A percentile compares a stretch with the other conserved stretches of the same genome.
phyloP scores from a whole-genome alignment of 2,797 vertebrate species.

The Siniperca scherzeri region DNA sequence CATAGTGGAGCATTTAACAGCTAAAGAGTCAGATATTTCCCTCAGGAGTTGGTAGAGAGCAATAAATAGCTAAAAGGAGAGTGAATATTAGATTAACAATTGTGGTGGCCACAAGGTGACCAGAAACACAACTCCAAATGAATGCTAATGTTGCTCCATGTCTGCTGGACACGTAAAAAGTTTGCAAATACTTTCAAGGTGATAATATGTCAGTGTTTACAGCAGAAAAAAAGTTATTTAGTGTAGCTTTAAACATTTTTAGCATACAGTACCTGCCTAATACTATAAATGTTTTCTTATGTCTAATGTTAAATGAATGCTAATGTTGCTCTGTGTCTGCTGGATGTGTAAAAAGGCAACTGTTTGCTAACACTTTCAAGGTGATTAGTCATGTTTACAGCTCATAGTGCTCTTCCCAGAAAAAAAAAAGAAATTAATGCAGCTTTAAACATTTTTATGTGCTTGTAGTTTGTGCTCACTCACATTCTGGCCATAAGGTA shows the following conservation, averaged over 20 bases:
- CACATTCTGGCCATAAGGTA: background rate
- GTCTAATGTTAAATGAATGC: too few relatives aligned
- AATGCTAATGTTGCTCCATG: background rate
- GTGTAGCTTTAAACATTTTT: too few relatives aligned
- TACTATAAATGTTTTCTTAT: too few relatives aligned
- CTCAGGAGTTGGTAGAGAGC: background rate
- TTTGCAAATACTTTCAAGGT: too few relatives aligned
- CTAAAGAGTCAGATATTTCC: background rate
- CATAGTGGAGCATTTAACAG: background rate
- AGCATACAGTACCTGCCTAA: too few relatives aligned
- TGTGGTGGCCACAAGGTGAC: background rate
- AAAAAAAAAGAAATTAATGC: background rate
- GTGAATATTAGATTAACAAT: background rate
- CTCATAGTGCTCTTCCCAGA: too few relatives aligned
- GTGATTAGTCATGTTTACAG: too few relatives aligned
- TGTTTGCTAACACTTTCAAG: too few relatives aligned
- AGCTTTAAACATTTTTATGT: background rate
- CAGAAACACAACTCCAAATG: background rate
- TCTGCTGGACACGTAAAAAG: background rate
- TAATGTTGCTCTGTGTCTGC: too few relatives aligned
- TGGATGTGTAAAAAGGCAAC: too few relatives aligned
- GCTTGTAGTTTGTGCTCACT: background rate
- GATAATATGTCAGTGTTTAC: background rate
- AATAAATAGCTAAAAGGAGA: constrained; percentile 1
- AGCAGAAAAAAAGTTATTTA: too few relatives aligned